phyloP scores from a whole-genome alignment of 2,113 vertebrate genomes.

The Siphamia tubifer region DNA sequence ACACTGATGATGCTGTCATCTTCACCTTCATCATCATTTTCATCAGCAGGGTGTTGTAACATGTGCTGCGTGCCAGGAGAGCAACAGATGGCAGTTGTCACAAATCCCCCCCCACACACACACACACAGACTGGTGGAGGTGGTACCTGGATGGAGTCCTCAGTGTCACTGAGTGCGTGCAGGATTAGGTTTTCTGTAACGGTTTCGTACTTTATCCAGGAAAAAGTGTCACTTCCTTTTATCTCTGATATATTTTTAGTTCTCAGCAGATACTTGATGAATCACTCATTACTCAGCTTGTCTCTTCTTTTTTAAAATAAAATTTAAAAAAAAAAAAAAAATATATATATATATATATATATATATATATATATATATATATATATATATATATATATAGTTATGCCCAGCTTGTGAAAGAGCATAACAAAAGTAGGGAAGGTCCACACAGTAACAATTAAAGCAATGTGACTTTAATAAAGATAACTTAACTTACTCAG shows the following conservation, averaged over 20 bases:
- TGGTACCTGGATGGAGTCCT: constrained; percentile 44
- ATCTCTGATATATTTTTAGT: constrained; percentile 27
- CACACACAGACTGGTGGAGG: constrained; percentile 45
- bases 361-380: no score
- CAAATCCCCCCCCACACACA: constrained; percentile 56
- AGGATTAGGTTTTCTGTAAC: constrained; percentile 25
- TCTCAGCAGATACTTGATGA: neutral
- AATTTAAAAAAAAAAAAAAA: no score
- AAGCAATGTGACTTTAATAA: no score
- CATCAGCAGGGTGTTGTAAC: constrained; percentile 63
- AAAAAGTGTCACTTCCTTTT: constrained; percentile 27
- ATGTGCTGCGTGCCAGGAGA: constrained; percentile 51
- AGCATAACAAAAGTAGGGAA: no score
- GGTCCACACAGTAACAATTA: no score
- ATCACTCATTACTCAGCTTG: neutral
- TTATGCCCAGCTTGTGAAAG: no score
- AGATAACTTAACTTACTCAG: no score
- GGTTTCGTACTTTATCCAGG: constrained; percentile 3
- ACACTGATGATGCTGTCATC: constrained; percentile 49
- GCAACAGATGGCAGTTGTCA: constrained; percentile 70
- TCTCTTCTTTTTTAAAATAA: no score
- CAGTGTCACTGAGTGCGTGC: no score
- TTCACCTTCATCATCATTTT: no score
- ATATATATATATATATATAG: no score
- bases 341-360: no score